A percentile compares a stretch with the other conserved stretches of the same genome.
Conservation (phyloP, 2,113 vertebrate genomes). For the Dasyprocta punctata region DNA sequence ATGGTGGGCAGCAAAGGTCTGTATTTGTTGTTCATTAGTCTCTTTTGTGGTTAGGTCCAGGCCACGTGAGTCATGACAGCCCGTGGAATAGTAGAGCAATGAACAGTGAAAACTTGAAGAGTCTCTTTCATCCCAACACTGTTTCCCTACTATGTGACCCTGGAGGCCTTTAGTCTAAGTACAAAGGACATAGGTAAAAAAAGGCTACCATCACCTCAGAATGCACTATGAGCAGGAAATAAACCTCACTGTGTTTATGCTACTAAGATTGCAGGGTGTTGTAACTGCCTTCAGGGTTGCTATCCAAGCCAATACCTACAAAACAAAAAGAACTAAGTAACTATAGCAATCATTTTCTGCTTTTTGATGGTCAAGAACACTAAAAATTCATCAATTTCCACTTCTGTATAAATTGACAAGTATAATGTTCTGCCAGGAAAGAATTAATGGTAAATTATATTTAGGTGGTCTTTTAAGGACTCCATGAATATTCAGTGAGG, state of each 20-base stretch:
- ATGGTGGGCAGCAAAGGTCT: background rate
- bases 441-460: slow-evolving; percentile 50
- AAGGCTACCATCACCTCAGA: background rate
- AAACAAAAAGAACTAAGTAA: background rate
- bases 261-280: background rate
- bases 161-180: background rate
- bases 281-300: background rate
- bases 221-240: background rate
- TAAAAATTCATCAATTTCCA: slow-evolving; percentile 18
- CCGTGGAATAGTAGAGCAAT: slow-evolving; percentile 13
- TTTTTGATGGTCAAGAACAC: background rate
- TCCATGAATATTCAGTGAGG: slow-evolving; percentile 51
- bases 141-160: background rate
- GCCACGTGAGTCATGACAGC: background rate
- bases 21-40: background rate
- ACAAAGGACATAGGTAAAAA: background rate
- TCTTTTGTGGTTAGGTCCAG: too few relatives aligned
- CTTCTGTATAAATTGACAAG: background rate
- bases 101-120: background rate
- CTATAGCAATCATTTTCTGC: background rate
- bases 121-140: background rate
- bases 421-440: slow-evolving; percentile 30
- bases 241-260: background rate
- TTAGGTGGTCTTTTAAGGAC: slow-evolving; percentile 36
- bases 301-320: background rate